Conservation (phyloP, 2,797 vertebrate genomes). For the Dallia pectoralis region DNA sequence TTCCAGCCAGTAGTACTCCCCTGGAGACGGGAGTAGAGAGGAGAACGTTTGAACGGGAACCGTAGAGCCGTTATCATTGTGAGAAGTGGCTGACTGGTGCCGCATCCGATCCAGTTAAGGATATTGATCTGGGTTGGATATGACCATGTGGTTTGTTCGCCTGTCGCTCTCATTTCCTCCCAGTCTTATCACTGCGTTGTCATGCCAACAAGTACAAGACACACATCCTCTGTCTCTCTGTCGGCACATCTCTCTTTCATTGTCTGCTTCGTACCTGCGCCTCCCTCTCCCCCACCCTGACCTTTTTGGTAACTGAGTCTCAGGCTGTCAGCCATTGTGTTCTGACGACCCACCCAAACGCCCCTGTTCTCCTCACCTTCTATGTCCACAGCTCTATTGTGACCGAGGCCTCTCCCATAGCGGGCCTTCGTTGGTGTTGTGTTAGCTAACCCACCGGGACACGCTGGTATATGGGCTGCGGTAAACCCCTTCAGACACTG, state of each 20-base stretch:
- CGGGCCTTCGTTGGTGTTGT: conserved; percentile 54
- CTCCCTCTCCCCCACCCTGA: neutral
- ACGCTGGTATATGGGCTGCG: conserved; percentile 38
- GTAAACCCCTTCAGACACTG: conserved; percentile 57
- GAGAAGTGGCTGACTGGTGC: neutral
- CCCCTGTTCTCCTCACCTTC: neutral
- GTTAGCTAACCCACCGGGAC: conserved; percentile 51
- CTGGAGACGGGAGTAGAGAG: conserved; percentile 54
- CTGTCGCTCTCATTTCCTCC: neutral
- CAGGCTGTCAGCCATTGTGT: conserved; percentile 5
- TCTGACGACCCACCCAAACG: neutral
- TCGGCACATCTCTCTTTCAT: neutral
- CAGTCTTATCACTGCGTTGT: neutral
- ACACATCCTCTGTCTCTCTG: neutral
- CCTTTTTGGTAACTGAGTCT: neutral
- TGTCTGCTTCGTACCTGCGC: neutral
- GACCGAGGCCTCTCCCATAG: conserved; percentile 47
- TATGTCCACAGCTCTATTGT: conserved; percentile 21
- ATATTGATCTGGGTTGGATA: conserved; percentile 1
- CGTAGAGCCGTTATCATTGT: neutral
- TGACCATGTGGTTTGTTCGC: neutral
- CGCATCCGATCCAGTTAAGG: neutral
- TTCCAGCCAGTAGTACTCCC: conserved; percentile 91
- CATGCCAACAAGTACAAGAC: neutral
- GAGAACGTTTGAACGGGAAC: neutral